These are phyloP conservation scores for Trachelus tabidus DNA, from an alignment of 2,888 invertebrate species.

Conservation along the genomic window DNA sequence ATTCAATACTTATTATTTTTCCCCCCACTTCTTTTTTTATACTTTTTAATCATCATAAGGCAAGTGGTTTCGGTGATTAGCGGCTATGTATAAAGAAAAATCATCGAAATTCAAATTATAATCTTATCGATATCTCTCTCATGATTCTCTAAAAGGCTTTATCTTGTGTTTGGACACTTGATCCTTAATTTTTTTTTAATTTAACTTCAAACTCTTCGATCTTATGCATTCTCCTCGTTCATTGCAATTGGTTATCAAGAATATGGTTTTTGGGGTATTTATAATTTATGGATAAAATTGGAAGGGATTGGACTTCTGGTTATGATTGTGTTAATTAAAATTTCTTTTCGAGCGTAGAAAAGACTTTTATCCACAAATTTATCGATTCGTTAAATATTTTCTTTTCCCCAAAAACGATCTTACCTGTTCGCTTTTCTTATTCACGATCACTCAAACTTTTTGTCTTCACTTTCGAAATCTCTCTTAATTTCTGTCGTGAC, in stretches of 20 bases:
- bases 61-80: not conserved
- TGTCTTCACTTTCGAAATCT: not conserved
- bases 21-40: conserved; percentile 4
- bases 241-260: not conserved
- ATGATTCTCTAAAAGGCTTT: not conserved
- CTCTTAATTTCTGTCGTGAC: not conserved
- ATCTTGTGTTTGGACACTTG: not conserved
- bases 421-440: not conserved
- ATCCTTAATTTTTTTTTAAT: conserved; percentile 6
- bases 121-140: not conserved
- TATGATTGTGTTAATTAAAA: not conserved
- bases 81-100: not conserved
- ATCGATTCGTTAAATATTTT: not conserved
- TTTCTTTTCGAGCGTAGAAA: not conserved
- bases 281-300: not conserved
- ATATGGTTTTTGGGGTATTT: not conserved
- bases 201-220: not conserved
- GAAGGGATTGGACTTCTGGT: not conserved
- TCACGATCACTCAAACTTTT: not conserved
- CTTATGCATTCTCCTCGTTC: not conserved
- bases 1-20: conserved; percentile 17
- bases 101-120: not conserved
- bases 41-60: not conserved
- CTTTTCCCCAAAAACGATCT: not conserved
- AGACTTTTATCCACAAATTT: not conserved